phyloP scores from a whole-genome alignment of 2,797 vertebrate species.

The Helicolenus hilgendorfi region DNA sequence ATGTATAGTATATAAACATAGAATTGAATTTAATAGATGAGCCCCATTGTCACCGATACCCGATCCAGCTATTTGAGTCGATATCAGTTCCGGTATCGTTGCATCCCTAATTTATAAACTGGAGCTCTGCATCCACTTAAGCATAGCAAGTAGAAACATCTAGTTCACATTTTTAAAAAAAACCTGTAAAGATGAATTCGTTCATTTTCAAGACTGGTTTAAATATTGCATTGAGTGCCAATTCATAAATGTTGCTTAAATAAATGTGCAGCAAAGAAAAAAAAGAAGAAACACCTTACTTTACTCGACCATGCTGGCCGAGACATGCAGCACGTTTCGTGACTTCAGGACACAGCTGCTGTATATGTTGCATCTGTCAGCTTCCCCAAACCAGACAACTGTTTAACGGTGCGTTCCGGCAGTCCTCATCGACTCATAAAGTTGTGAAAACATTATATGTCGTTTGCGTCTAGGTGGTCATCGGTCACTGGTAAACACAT shows the following conservation, averaged over 20 bases:
- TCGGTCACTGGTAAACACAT: constrained; percentile 44
- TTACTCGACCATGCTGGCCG: background rate
- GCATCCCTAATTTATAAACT: no score
- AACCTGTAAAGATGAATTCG: background rate
- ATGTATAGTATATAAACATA: no score
- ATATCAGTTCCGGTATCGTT: no score
- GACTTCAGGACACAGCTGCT: constrained; percentile 7
- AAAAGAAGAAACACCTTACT: no score
- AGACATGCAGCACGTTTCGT: background rate
- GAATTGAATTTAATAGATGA: no score
- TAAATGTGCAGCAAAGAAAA: background rate
- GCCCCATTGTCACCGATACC: no score
- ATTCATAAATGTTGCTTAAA: constrained; percentile 18
- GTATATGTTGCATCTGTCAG: background rate
- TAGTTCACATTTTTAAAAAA: constrained; percentile 18
- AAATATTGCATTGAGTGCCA: constrained; percentile 9
- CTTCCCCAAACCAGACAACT: background rate
- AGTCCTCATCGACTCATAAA: constrained; percentile 41
- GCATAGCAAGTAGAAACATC: constrained; percentile 31
- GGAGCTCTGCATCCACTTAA: constrained; percentile 15
- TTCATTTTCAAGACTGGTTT: background rate
- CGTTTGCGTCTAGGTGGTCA: constrained; percentile 28
- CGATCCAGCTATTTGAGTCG: no score
- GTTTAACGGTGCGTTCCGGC: background rate
- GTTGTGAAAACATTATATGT: constrained; percentile 40